These are phyloP conservation scores for Sabatieria punctata DNA, from an alignment of 2,888 invertebrate genomes.

Conservation along the genomic window DNA sequence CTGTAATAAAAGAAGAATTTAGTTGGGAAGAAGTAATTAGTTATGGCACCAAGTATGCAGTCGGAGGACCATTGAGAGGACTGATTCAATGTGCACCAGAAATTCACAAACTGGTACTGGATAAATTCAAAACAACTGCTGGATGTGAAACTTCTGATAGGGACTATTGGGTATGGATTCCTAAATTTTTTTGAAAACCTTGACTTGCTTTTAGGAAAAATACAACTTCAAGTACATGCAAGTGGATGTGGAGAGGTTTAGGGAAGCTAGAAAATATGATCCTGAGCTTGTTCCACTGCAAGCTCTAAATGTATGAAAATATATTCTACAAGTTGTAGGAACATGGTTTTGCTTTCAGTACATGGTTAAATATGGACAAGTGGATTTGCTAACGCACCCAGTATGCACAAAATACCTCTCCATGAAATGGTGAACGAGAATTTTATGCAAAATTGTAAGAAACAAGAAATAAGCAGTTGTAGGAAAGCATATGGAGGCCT, in stretches of 20 bases:
- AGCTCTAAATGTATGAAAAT: background rate
- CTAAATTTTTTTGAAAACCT: too few relatives aligned
- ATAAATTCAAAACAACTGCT: background rate
- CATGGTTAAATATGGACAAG: slow-evolving; percentile 68
- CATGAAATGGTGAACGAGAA: slow-evolving; percentile 56
- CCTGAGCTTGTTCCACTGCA: background rate
- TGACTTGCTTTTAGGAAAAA: slow-evolving; percentile 1
- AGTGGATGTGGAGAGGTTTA: background rate
- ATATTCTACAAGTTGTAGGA: too few relatives aligned
- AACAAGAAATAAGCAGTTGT: too few relatives aligned
- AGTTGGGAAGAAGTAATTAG: too few relatives aligned
- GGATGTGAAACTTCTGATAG: background rate
- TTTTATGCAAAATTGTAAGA: background rate
- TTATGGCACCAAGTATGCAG: too few relatives aligned
- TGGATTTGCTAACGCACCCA: slow-evolving; percentile 64
- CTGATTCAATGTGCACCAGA: slow-evolving; percentile 33
- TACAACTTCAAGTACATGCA: background rate
- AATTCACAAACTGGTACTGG: slow-evolving; percentile 13
- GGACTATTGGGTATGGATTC: slow-evolving; percentile 7
- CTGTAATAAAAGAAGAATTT: too few relatives aligned
- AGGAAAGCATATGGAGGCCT: too few relatives aligned
- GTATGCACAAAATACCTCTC: slow-evolving; percentile 68
- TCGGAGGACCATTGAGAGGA: slow-evolving; percentile 31
- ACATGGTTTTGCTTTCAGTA: slow-evolving; percentile 43
- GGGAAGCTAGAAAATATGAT: background rate